A percentile compares a stretch with the other conserved stretches of the same genome.
Conservation (phyloP, 2,797 vertebrate genomes). For the Dendrocincla tyrannina region DNA sequence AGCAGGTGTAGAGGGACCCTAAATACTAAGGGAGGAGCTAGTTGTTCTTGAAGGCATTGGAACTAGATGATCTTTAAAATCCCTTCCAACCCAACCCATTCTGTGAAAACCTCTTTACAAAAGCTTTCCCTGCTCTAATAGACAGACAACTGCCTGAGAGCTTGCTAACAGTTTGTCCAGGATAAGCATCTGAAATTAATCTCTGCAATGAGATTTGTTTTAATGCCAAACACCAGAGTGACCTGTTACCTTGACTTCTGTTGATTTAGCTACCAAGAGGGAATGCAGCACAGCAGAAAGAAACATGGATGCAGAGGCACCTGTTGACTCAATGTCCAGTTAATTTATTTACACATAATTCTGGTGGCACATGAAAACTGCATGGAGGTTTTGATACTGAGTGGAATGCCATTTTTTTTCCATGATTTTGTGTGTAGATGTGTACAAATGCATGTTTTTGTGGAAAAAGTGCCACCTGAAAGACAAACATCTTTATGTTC, state of each 20-base stretch:
- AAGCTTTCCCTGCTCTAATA: neutral
- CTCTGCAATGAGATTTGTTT: neutral
- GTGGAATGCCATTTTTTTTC: neutral
- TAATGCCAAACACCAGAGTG: neutral
- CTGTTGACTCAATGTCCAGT: neutral
- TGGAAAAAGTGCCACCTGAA: neutral
- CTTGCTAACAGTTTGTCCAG: neutral
- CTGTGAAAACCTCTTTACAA: neutral
- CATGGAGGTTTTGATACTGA: neutral
- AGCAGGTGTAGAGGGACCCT: neutral
- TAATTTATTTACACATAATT: neutral
- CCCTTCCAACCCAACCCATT: neutral
- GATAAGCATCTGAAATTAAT: neutral
- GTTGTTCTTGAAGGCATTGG: neutral
- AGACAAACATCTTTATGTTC: neutral
- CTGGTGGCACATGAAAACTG: neutral
- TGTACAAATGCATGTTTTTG: neutral
- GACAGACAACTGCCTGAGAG: neutral
- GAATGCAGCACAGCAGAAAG: neutral
- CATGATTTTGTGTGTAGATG: rapidly evolving
- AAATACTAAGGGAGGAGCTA: neutral
- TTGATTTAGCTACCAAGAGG: neutral
- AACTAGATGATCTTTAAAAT: neutral
- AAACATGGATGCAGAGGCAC: neutral
- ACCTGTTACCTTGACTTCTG: neutral